phyloP scores from a whole-genome alignment of 2,113 vertebrate species.

The Ovibos moschatus region DNA sequence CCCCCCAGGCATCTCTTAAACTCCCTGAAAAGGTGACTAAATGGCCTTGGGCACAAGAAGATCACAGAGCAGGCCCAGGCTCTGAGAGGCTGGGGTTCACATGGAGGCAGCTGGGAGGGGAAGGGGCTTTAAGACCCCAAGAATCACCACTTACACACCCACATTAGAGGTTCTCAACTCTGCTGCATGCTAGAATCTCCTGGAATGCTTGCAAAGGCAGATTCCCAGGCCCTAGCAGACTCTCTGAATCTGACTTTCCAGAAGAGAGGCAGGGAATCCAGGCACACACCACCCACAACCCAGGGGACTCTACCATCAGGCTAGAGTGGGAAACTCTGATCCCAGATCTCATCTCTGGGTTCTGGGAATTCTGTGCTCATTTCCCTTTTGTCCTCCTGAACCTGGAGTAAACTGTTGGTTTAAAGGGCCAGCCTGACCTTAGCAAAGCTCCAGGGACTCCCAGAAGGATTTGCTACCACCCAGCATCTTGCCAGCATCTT shows the following conservation, averaged over 20 bases:
- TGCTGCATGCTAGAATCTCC: not conserved
- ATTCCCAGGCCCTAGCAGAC: not conserved
- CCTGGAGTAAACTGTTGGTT: not conserved
- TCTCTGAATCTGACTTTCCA: not conserved
- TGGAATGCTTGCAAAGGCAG: not conserved
- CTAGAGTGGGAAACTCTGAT: not conserved
- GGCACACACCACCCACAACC: not conserved
- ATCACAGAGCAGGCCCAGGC: not conserved
- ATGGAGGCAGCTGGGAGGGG: not conserved
- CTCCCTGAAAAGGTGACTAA: not conserved
- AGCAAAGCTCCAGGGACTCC: not conserved
- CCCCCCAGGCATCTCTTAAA: not conserved
- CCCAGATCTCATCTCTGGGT: not conserved
- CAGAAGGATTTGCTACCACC: not conserved
- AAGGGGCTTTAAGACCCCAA: not conserved
- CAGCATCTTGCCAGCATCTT: not conserved
- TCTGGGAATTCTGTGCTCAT: not conserved
- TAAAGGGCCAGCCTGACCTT: not conserved
- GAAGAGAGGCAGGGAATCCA: not conserved
- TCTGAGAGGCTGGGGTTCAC: not conserved
- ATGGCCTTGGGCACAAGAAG: not conserved
- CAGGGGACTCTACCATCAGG: not conserved
- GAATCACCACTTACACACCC: not conserved
- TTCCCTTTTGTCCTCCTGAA: not conserved
- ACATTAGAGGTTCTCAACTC: not conserved